These are phyloP conservation scores for Drosophila stalkeri DNA, from an alignment of 2,888 invertebrate species.

Conservation along the genomic window DNA sequence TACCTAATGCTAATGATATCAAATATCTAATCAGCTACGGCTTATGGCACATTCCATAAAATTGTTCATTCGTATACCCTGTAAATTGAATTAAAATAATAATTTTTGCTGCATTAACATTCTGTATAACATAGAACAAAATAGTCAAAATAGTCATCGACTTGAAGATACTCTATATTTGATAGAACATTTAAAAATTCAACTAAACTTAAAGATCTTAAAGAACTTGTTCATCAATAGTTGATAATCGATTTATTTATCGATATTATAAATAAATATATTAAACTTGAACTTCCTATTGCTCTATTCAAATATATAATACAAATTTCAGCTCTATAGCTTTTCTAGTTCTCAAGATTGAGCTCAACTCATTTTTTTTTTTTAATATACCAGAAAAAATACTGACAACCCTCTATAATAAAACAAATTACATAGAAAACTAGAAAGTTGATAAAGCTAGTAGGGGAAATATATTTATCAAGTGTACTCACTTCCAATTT, in stretches of 20 bases:
- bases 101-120: background rate
- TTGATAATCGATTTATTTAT: too few species aligned
- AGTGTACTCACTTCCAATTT: slow-evolving; percentile 8
- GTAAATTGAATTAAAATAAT: background rate
- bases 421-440: background rate
- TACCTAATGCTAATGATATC: background rate
- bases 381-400: background rate
- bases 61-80: background rate
- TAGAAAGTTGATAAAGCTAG: slow-evolving; percentile 4
- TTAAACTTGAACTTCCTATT: background rate
- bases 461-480: slow-evolving; percentile 1
- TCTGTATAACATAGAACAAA: too few species aligned
- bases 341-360: background rate
- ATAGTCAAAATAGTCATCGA: too few species aligned
- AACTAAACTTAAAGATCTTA: too few species aligned
- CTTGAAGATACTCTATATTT: too few species aligned
- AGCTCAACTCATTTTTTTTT: too few species aligned
- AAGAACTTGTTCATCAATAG: too few species aligned
- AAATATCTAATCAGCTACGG: background rate
- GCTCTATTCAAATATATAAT: too few species aligned
- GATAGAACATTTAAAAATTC: too few species aligned
- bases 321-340: background rate
- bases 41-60: background rate
- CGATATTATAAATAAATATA: background rate
- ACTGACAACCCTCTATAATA: background rate